Conservation (phyloP, 2,113 vertebrate genomes). For the Daphoenositta chrysoptera region DNA sequence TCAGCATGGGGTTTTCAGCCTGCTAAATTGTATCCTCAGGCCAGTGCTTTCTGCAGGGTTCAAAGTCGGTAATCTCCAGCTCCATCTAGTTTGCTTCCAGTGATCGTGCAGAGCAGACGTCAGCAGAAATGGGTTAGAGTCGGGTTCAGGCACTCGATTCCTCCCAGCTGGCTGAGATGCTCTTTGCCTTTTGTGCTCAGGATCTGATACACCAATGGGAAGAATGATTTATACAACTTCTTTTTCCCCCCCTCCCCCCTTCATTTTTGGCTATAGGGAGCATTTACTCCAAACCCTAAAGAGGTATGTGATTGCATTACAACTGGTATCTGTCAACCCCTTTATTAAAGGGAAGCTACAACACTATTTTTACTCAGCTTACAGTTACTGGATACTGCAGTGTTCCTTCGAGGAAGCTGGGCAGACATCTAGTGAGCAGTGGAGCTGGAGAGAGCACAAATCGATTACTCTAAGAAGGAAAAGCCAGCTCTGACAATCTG, state of each 20-base stretch:
- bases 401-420: constrained; percentile 33
- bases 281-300: background rate
- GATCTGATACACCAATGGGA: background rate
- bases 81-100: constrained; percentile 57
- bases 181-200: constrained; percentile 40
- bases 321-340: background rate
- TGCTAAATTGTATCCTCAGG: constrained; percentile 46
- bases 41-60: constrained; percentile 51
- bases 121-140: constrained; percentile 28
- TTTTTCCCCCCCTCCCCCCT: background rate
- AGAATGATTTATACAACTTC: background rate
- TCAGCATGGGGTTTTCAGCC: constrained; percentile 38
- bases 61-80: constrained; percentile 18
- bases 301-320: background rate
- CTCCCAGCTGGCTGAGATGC: constrained; percentile 8
- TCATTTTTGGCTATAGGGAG: background rate
- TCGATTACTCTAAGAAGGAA: background rate
- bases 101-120: constrained; percentile 37
- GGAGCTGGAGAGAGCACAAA: background rate
- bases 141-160: constrained; percentile 24
- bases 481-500: background rate
- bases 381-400: background rate
- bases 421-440: background rate
- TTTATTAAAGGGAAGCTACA: background rate
- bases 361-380: background rate